These are phyloP conservation scores for Onthophagus sagittarius DNA, from an alignment of 2,888 invertebrate species.

Conservation along the genomic window DNA sequence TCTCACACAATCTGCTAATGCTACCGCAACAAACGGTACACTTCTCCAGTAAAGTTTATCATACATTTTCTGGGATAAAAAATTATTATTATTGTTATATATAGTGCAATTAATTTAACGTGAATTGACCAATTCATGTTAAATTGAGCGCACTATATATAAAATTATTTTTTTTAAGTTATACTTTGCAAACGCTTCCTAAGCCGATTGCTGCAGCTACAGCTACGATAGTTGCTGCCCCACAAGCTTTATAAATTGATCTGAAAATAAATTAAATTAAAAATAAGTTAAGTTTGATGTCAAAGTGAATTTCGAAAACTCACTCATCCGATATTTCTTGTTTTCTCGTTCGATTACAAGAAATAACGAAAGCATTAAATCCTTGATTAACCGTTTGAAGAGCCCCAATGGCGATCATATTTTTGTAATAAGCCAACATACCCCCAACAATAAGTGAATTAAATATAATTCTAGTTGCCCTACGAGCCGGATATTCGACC, in stretches of 20 bases:
- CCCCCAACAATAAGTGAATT: slow-evolving; percentile 95
- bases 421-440: slow-evolving; percentile 96
- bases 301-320: slow-evolving; percentile 31
- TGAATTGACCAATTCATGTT: no score
- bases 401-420: slow-evolving; percentile 85
- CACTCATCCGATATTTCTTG: slow-evolving; percentile 61
- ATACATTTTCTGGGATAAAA: slow-evolving; percentile 51
- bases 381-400: slow-evolving; percentile 94
- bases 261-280: slow-evolving; percentile 47
- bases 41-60: slow-evolving; percentile 78
- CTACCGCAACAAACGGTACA: slow-evolving; percentile 94
- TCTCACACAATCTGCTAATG: slow-evolving; percentile 96
- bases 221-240: slow-evolving; percentile 88
- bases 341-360: slow-evolving; percentile 88
- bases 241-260: slow-evolving; percentile 82
- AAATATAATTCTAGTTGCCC: slow-evolving; percentile 98
- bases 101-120: no score
- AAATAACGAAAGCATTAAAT: slow-evolving; percentile 97
- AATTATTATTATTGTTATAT: background rate
- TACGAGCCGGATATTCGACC: slow-evolving; percentile 87
- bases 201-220: slow-evolving; percentile 88
- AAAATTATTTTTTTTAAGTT: background rate
- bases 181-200: slow-evolving; percentile 74
- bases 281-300: no score
- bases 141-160: no score